Conservation (phyloP, 2,113 vertebrate species). For the Struthio camelus region DNA sequence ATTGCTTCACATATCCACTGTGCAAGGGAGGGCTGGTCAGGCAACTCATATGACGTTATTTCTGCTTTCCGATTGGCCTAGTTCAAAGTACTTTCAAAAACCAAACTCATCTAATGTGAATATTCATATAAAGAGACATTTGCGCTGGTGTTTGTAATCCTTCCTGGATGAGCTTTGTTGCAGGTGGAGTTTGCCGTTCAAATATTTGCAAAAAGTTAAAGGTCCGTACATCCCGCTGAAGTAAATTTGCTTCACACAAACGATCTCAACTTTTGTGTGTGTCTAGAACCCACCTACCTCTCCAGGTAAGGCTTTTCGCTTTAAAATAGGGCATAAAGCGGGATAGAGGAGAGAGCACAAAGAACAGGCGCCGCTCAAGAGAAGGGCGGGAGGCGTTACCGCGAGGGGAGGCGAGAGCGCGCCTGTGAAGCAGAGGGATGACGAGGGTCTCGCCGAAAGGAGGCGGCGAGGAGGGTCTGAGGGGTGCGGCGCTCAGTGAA, state of each 20-base stretch:
- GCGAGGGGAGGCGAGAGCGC: not conserved
- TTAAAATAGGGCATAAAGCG: not conserved
- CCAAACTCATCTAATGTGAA: accelerated
- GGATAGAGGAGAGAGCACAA: too few species aligned
- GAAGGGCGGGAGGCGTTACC: not conserved
- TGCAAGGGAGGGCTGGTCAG: accelerated
- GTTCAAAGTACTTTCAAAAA: too few species aligned
- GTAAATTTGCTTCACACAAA: not conserved
- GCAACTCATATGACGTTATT: too few species aligned
- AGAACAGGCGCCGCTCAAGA: too few species aligned
- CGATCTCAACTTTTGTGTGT: not conserved
- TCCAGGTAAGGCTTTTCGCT: not conserved
- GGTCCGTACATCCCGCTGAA: accelerated
- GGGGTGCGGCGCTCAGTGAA: too few species aligned
- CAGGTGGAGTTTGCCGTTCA: accelerated
- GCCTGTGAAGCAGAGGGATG: too few species aligned
- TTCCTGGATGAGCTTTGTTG: accelerated
- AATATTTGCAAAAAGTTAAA: accelerated
- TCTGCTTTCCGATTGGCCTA: not conserved
- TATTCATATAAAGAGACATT: accelerated
- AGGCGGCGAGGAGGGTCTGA: too few species aligned
- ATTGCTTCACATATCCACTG: accelerated
- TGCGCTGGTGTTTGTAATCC: accelerated
- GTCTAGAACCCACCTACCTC: not conserved
- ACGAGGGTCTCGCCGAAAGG: too few species aligned